Conservation (phyloP, 2,113 vertebrate species). For the Zeus faber region DNA sequence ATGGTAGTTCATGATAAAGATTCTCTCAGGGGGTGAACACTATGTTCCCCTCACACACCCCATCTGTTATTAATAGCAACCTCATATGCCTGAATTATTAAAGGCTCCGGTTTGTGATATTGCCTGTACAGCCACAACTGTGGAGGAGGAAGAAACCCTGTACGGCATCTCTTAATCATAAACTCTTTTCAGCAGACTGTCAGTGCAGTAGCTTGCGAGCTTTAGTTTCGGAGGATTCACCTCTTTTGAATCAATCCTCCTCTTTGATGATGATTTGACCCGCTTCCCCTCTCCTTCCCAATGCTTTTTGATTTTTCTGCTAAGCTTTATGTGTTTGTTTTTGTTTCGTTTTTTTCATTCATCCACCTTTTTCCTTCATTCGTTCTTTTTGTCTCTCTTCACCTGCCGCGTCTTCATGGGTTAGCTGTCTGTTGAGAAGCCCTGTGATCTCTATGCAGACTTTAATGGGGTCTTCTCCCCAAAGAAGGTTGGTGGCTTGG, state of each 20-base stretch:
- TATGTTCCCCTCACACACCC: too few relatives aligned
- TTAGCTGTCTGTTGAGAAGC: conserved; percentile 84
- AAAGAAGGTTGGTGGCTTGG: conserved; percentile 84
- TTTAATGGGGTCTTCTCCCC: conserved; percentile 91
- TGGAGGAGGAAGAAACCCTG: too few relatives aligned
- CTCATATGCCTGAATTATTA: too few relatives aligned
- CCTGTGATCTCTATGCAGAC: conserved; percentile 91
- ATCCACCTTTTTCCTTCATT: conserved; percentile 5
- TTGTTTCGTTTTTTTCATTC: conserved; percentile 37
- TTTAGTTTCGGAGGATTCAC: neutral
- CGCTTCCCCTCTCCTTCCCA: neutral
- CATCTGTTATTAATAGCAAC: too few relatives aligned
- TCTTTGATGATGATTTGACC: neutral
- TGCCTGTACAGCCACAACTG: too few relatives aligned
- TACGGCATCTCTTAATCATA: too few relatives aligned
- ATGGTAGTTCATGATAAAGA: too few relatives aligned
- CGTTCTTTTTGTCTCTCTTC: conserved; percentile 37
- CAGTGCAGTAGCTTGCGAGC: neutral
- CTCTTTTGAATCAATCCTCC: neutral
- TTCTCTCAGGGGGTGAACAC: too few relatives aligned
- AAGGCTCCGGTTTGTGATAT: too few relatives aligned
- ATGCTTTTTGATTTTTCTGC: neutral
- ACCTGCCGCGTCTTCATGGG: conserved; percentile 61
- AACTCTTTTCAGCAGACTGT: too few relatives aligned
- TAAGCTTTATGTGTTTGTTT: too few relatives aligned